Evolutionary conservation across 64 coral and sea anemone species (phyloP).

Genomic region (Catalaphyllia jardinei): DNA sequence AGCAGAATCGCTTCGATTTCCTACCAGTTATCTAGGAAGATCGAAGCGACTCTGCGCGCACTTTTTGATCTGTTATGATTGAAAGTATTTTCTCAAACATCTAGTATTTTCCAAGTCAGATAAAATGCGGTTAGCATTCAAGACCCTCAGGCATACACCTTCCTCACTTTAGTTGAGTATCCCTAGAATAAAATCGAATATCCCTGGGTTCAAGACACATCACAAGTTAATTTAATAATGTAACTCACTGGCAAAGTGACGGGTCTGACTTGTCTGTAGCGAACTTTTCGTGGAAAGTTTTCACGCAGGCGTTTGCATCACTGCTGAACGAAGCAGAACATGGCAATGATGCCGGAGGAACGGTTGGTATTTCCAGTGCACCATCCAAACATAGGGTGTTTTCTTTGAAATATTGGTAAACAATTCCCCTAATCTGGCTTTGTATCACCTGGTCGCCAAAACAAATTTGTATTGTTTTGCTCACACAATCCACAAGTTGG

Average conservation of each 20-base stretch:
- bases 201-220: no score
- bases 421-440: not conserved
- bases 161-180: no score
- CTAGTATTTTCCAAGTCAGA: no score
- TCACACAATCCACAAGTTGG: no score
- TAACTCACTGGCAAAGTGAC: constrained; percentile 7
- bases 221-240: not conserved
- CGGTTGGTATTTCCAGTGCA: not conserved
- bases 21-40: no score
- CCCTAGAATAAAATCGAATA: no score
- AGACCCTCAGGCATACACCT: no score
- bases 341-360: not conserved
- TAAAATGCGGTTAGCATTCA: no score
- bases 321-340: not conserved
- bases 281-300: not conserved
- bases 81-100: no score
- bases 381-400: not conserved
- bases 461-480: not conserved
- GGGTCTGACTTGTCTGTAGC: not conserved
- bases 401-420: not conserved
- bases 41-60: no score
- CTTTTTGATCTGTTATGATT: no score
- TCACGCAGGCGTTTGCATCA: not conserved
- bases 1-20: no score
- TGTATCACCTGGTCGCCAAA: not conserved